Conservation (phyloP, 2,888 invertebrate genomes). For the Abrostola triplasia region DNA sequence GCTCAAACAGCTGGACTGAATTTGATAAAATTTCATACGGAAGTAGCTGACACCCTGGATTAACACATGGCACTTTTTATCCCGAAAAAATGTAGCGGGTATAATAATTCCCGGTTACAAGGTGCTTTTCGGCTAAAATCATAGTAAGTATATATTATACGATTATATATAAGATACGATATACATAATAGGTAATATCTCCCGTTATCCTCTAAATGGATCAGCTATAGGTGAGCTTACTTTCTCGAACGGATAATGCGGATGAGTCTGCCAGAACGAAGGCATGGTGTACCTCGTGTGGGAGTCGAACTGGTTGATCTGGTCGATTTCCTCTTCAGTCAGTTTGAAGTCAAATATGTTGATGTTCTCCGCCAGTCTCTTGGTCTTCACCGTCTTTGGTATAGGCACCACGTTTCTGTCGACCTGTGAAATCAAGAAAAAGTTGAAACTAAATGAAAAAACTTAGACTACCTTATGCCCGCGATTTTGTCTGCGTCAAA, state of each 20-base stretch:
- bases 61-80: too few species aligned
- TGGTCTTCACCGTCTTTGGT: conserved; percentile 71
- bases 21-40: too few species aligned
- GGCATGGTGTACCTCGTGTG: conserved; percentile 70
- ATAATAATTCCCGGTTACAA: too few species aligned
- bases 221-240: conserved; percentile 66
- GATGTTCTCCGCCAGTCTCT: conserved; percentile 74
- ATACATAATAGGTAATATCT: too few species aligned
- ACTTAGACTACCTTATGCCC: background rate
- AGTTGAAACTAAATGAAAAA: background rate
- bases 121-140: too few species aligned
- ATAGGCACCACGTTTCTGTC: conserved; percentile 78
- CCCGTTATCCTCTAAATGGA: conserved; percentile 61
- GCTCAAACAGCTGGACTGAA: too few species aligned
- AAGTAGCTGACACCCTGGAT: too few species aligned
- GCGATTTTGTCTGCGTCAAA: too few species aligned
- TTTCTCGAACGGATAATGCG: conserved; percentile 79
- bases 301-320: conserved; percentile 64
- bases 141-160: too few species aligned
- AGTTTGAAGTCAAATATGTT: conserved; percentile 79
- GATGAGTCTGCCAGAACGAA: conserved; percentile 81
- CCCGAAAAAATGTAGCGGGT: too few species aligned
- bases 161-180: too few species aligned
- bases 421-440: conserved; percentile 69
- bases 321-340: conserved; percentile 66